These are phyloP conservation scores for Nyctibius grandis DNA, from an alignment of 2,797 vertebrate genomes.

Conservation along the genomic window DNA sequence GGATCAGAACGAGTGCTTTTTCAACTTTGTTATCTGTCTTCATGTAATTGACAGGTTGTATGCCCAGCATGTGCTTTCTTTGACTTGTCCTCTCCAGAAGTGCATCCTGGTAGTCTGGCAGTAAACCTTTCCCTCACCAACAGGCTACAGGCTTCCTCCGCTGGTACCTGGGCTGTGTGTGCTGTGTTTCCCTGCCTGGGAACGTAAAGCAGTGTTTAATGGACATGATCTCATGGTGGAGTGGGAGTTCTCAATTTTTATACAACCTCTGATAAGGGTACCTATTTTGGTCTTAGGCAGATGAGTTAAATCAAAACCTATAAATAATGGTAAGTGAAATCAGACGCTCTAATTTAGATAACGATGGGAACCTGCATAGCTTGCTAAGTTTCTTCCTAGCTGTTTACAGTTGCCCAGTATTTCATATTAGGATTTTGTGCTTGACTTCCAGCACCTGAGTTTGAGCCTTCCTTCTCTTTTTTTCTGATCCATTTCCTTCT, in stretches of 20 bases:
- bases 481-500: neutral
- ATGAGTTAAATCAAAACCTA: neutral
- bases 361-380: neutral
- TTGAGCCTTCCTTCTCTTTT: neutral
- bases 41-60: neutral
- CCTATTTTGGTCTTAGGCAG: neutral
- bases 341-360: neutral
- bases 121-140: neutral
- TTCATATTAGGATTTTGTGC: neutral
- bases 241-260: neutral
- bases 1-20: neutral
- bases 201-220: neutral
- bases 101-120: neutral
- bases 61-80: neutral
- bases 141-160: neutral
- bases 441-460: neutral
- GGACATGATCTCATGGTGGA: fast-evolving
- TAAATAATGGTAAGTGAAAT: neutral
- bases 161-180: neutral
- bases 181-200: neutral
- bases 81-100: neutral
- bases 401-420: neutral
- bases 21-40: neutral
- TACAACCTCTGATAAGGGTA: neutral
- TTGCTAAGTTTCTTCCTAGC: neutral